These are phyloP conservation scores for Philotrypesis tridentata DNA, from an alignment of 1,140 invertebrate species.

Conservation along the genomic window DNA sequence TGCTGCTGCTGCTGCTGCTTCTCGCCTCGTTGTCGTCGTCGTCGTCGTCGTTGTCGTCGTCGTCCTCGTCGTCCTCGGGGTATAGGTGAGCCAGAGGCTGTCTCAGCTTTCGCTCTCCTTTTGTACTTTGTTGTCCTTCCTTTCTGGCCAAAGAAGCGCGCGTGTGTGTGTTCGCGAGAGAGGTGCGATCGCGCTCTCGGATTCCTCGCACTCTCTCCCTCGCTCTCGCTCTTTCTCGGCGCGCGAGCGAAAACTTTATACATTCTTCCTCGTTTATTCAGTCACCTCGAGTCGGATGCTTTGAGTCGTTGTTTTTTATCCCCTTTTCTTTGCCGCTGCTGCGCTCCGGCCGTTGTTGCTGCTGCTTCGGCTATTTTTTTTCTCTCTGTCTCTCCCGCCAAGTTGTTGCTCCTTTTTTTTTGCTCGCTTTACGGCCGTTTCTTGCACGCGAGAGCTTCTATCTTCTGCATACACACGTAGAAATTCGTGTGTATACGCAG, in stretches of 20 bases:
- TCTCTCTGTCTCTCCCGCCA: neutral
- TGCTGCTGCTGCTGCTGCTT: neutral
- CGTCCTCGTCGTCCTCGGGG: constrained; percentile 11
- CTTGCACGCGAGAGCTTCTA: neutral
- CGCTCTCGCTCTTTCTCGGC: too few relatives aligned
- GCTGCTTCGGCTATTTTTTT: neutral
- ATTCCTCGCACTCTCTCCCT: constrained; percentile 20
- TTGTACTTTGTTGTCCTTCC: neutral
- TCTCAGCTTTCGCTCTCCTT: constrained; percentile 3
- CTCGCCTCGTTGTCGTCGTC: neutral
- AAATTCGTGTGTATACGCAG: too few relatives aligned
- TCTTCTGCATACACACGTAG: neutral
- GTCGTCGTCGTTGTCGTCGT: neutral
- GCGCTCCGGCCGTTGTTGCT: too few relatives aligned
- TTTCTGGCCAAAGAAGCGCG: neutral
- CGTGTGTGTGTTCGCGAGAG: neutral
- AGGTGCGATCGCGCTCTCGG: constrained; percentile 17
- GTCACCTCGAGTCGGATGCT: neutral
- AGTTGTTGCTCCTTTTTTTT: neutral
- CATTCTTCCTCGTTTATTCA: constrained; percentile 46
- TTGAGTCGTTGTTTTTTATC: neutral
- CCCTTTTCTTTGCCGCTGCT: neutral
- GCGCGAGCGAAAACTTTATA: constrained; percentile 31
- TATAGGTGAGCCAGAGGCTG: constrained; percentile 13
- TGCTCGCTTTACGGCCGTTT: neutral